Conservation (phyloP, 2,888 invertebrate genomes). For the Heliconius erato region DNA sequence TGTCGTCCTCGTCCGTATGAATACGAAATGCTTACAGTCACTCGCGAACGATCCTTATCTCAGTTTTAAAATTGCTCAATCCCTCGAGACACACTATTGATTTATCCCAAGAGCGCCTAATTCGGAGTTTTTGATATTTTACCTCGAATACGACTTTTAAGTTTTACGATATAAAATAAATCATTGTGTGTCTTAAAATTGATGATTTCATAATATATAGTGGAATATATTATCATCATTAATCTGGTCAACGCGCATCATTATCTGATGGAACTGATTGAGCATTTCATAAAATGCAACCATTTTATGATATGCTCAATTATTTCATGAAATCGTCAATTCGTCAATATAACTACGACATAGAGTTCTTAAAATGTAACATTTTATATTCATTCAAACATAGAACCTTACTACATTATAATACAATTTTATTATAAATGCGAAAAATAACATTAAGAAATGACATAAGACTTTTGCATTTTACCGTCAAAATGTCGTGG, state of each 20-base stretch:
- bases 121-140: conserved; percentile 78
- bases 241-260: too few species aligned
- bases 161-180: conserved; percentile 3
- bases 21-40: conserved; percentile 82
- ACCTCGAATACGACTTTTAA: conserved; percentile 69
- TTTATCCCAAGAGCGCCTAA: conserved; percentile 80
- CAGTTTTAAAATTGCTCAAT: conserved; percentile 85
- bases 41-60: conserved; percentile 82
- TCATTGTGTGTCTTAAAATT: background rate
- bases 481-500: conserved; percentile 77
- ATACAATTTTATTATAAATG: background rate
- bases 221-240: background rate
- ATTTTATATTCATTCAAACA: background rate
- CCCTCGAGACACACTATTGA: conserved; percentile 80
- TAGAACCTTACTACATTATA: too few species aligned
- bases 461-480: conserved; percentile 70
- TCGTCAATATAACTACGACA: background rate
- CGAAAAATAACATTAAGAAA: too few species aligned
- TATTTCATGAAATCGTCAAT: background rate
- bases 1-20: conserved; percentile 83
- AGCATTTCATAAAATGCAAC: too few species aligned
- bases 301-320: too few species aligned
- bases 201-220: background rate
- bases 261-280: too few species aligned
- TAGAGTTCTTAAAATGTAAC: background rate